phyloP scores from a whole-genome alignment of 2,888 invertebrate species.

The Coelinius sp. region DNA sequence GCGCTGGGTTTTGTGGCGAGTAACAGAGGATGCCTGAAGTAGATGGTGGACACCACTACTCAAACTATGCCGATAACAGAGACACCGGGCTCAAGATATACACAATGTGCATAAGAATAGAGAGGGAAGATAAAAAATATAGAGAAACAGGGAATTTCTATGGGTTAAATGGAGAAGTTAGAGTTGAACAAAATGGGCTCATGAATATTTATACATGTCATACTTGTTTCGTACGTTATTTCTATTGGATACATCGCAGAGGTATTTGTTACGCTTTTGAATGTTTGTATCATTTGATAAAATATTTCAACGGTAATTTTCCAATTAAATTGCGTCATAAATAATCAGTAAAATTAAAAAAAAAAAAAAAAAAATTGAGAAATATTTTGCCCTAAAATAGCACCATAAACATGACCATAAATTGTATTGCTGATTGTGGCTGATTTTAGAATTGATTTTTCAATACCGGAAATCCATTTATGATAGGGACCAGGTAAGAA shows the following conservation, averaged over 20 bases:
- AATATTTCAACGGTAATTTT: neutral
- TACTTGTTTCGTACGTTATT: constrained; percentile 11
- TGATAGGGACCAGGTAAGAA: constrained; percentile 6
- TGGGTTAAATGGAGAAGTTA: neutral
- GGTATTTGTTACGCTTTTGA: constrained; percentile 20
- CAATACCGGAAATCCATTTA: constrained; percentile 6
- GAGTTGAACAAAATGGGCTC: constrained; percentile 16
- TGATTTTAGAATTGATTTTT: neutral
- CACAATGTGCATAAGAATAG: constrained; percentile 41
- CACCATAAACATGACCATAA: neutral
- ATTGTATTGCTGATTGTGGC: neutral
- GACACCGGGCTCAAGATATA: constrained; percentile 31
- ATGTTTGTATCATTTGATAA: no score
- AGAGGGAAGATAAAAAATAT: neutral
- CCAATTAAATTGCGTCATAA: no score
- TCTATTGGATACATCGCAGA: constrained; percentile 11
- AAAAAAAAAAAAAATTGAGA: no score
- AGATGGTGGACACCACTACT: constrained; percentile 3
- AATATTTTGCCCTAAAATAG: neutral
- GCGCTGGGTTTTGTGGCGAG: constrained; percentile 49
- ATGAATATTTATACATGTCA: constrained; percentile 36
- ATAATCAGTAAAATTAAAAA: no score
- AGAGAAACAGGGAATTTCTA: neutral
- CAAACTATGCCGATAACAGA: constrained; percentile 10
- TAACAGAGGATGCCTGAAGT: constrained; percentile 22